These are phyloP conservation scores for Melanotus villosus DNA, from an alignment of 2,888 invertebrate genomes.

Conservation along the genomic window DNA sequence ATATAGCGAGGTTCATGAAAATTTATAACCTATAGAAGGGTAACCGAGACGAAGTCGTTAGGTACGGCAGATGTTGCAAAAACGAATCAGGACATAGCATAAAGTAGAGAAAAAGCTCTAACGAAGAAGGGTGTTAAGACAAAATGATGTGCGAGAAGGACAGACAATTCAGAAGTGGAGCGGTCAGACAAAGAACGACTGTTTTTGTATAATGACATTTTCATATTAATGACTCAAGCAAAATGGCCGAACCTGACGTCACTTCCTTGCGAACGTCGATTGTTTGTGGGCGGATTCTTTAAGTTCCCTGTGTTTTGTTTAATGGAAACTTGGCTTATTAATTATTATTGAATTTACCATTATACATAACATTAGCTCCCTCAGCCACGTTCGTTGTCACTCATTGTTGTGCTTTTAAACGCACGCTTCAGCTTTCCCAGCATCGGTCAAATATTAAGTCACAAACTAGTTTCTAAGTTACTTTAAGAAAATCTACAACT, in stretches of 20 bases:
- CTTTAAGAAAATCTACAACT: too few relatives aligned
- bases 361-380: constrained; percentile 14
- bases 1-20: not conserved
- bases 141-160: constrained; percentile 55
- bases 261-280: constrained; percentile 53
- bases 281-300: constrained; percentile 49
- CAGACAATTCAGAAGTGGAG: constrained; percentile 42
- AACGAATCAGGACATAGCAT: constrained; percentile 45
- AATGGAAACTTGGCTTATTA: constrained; percentile 31
- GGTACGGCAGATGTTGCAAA: constrained; percentile 45
- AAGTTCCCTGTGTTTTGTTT: constrained; percentile 36
- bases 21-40: constrained; percentile 26
- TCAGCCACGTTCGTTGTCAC: not conserved
- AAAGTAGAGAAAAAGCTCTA: constrained; percentile 54
- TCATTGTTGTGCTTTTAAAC: too few relatives aligned
- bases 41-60: constrained; percentile 38
- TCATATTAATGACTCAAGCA: constrained; percentile 60
- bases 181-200: constrained; percentile 56
- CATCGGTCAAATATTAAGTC: too few relatives aligned
- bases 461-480: too few relatives aligned
- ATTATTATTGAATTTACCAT: constrained; percentile 26
- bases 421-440: too few relatives aligned
- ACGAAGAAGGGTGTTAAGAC: constrained; percentile 56
- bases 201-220: constrained; percentile 62
- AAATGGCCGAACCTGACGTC: constrained; percentile 59